Evolutionary conservation across 2,797 vertebrate species (phyloP).

Genomic region (Rhabdophis nuchalis): DNA sequence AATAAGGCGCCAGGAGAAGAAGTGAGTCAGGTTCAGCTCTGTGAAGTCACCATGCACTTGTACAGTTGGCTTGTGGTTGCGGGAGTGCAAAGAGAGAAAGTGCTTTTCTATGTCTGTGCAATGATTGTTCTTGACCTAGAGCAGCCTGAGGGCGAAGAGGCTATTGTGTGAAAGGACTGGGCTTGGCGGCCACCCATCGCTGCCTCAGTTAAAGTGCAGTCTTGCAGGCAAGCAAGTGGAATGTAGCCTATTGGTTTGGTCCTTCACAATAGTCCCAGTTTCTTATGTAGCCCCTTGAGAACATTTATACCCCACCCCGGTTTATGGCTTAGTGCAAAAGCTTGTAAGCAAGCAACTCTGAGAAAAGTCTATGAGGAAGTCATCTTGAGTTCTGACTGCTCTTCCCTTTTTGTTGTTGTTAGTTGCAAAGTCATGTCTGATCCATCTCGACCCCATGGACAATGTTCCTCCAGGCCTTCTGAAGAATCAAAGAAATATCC

Average conservation of each 20-base stretch:
- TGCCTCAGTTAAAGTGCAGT: not conserved
- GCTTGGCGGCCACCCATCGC: not conserved
- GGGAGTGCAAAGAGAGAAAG: not conserved
- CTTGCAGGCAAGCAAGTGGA: not conserved
- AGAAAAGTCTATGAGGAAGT: not conserved
- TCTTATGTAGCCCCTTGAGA: not conserved
- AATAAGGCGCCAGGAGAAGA: not conserved
- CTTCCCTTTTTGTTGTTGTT: not conserved
- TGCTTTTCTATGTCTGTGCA: not conserved
- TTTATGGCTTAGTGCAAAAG: not conserved
- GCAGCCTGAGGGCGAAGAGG: not conserved
- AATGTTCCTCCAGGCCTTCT: no score
- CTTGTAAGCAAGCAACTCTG: not conserved
- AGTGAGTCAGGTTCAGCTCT: not conserved
- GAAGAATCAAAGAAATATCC: not conserved
- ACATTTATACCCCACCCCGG: not conserved
- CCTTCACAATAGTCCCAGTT: not conserved
- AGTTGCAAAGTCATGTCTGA: no score
- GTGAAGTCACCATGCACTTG: not conserved
- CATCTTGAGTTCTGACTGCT: not conserved
- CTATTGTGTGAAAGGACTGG: not conserved
- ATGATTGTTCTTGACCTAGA: not conserved
- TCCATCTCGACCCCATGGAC: no score
- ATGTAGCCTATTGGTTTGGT: not conserved
- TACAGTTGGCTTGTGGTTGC: not conserved